phyloP scores from a whole-genome alignment of 2,113 vertebrate species.

The Capricornis sumatraensis region DNA sequence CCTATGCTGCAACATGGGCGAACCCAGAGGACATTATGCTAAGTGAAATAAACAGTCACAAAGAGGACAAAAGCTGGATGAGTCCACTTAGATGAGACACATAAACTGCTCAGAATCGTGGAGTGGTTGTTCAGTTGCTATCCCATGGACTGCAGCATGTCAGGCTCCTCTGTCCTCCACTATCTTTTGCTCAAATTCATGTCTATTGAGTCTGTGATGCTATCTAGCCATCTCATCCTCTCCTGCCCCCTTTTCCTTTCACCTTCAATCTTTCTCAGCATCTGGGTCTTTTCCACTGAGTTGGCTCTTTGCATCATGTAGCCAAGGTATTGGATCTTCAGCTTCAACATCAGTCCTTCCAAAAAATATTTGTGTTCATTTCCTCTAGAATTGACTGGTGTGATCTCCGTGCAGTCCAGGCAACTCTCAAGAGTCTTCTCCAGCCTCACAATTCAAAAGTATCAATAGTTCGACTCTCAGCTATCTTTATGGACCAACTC shows the following conservation, averaged over 20 bases:
- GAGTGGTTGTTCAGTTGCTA: not conserved
- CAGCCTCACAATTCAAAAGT: too few species aligned
- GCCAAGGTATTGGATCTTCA: too few species aligned
- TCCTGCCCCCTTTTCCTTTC: not conserved
- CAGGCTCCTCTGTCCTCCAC: not conserved
- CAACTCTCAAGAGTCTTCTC: too few species aligned
- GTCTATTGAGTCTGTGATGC: not conserved
- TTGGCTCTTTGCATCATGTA: too few species aligned
- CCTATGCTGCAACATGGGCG: not conserved
- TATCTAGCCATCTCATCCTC: not conserved
- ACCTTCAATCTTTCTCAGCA: not conserved
- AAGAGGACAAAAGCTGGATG: not conserved
- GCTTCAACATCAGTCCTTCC: too few species aligned
- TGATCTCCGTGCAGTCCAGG: too few species aligned
- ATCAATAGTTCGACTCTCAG: too few species aligned
- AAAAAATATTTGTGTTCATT: too few species aligned
- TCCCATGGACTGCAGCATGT: not conserved
- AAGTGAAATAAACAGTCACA: not conserved
- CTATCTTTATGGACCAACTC: too few species aligned
- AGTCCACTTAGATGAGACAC: not conserved
- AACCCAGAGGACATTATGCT: not conserved
- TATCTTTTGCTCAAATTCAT: not conserved
- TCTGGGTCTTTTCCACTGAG: too few species aligned
- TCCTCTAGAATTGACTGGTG: too few species aligned
- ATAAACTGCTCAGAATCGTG: not conserved